Evolutionary conservation across 2,113 vertebrate genomes (phyloP), one percentile per base, ranked within the genome.

Genomic region (Eulacestoma nigropectus): DNA sequence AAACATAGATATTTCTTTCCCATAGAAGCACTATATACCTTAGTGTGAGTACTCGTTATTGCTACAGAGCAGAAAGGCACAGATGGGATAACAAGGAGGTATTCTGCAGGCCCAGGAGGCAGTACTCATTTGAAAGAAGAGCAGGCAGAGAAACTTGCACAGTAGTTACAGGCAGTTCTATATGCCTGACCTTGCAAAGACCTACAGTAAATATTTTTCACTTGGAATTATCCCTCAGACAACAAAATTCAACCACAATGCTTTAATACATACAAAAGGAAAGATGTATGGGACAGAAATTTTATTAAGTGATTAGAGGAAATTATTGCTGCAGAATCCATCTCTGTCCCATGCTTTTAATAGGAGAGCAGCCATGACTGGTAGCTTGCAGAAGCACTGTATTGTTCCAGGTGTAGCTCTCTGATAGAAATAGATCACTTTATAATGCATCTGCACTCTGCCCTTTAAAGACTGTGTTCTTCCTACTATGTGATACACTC

Each of bases 401-500:
- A 39, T 22, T 73, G n/a, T 70, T 87, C 65, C 62, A 95, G 57
- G 84, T 86, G 65, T 35, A 75, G 41, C 33, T 49, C 47, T 82
- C 49, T 52, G 69, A 84, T 62, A 88, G 30, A 93, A 91, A 94
- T 4, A 92, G 85, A 91, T 69, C 49, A 78, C 49, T 92, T 79
- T 19, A 69, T 79, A 93, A 94, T 7, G 68, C 64, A 78, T 25
- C 91, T 93, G 59, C 55, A 73, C 62, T 74, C 67, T 62, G 53
- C 77, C 63, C 80, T 94, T 85, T 76, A 85, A 87, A 56, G 78
- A 76, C 62, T 70, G 22, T 74, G 78, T 29, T 92, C 62, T 72
- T 88, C 64, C 57, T 30, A 23, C 44, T 76, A 26, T 62, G 87
- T 64, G 50, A 76, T 64, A 32, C 49, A 68, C 62, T 72, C 49